These are phyloP conservation scores for Empidonax alnorum DNA, from an alignment of 2,113 vertebrate species.

Conservation along the genomic window DNA sequence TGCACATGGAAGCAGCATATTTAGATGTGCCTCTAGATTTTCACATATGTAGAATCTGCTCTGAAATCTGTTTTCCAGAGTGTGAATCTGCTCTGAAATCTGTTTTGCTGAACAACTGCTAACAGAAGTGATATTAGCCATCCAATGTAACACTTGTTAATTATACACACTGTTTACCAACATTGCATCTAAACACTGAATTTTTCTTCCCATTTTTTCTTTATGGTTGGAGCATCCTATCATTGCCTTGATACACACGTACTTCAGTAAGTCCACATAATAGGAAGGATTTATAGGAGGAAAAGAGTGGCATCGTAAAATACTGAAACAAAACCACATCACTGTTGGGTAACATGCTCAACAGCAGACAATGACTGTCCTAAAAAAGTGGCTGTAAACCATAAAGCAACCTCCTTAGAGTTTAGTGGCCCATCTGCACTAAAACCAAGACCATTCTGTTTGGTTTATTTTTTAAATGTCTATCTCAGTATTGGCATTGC, in stretches of 20 bases:
- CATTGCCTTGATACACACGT: neutral
- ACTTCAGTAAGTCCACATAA: neutral
- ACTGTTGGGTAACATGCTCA: neutral
- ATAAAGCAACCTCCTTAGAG: neutral
- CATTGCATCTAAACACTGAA: neutral
- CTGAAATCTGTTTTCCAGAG: constrained; percentile 42
- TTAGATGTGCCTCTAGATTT: constrained; percentile 15
- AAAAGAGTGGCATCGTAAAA: neutral
- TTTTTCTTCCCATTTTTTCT: neutral
- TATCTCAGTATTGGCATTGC: neutral
- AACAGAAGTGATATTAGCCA: constrained; percentile 42
- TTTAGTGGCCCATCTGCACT: neutral
- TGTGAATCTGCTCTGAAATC: constrained; percentile 42
- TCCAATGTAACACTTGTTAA: constrained; percentile 23
- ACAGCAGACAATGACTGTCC: neutral
- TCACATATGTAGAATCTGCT: constrained; percentile 16
- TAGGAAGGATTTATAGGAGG: neutral
- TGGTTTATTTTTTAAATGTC: neutral
- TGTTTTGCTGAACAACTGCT: constrained; percentile 47
- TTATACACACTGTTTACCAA: constrained; percentile 42
- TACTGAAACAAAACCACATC: neutral
- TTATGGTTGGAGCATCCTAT: neutral
- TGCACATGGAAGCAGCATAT: neutral
- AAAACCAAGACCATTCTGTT: neutral
- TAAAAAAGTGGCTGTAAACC: neutral